Base-by-base conservation (phyloP, 2,888 invertebrate genomes). In the Ashinkailepas kermadecensis region DNA sequence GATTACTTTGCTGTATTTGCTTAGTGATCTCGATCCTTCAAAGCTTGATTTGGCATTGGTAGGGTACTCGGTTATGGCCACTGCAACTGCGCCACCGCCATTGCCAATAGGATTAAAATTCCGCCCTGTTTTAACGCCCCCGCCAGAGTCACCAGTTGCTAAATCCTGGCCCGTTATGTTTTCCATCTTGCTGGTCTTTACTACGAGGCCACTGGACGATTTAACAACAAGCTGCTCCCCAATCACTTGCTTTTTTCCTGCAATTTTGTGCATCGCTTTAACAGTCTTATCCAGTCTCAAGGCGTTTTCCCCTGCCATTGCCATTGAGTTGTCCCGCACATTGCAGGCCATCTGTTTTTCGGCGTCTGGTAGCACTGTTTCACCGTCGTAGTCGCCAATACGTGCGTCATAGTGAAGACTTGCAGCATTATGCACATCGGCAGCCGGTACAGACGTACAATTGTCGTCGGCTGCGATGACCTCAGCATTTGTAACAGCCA, bases 261-360 rank as follows among this genome's bases (percentile, higher is more conserved):
- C 64, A 18, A 23, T 67, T 8, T 10, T 39, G 54, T 78, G n/a
- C 18, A 82, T 79, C 8, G 39, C 57, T n/a, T 11, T 18, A 10
- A 56, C 65, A 56, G 78, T 80, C 7, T 57, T 25, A 23, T 78
- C 78, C 1, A 82, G 21, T 56, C 15, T 67, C 13, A 67, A 18
- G 6, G 80, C 13, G n/a, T 62, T 59, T 57, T 65, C 67, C 11
- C 8, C 81, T 9, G 80, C 23, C 18, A n/a, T 18, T 0, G 10
- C n/a, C 54, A 79, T 78, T 9, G 79, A 67, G 2, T 62, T 21
- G 21, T 79, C 80, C 0, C 79, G 56, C n/a, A 82, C 67, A 21
- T 82, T 82, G 54, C 82, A 81, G 1, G 81, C 81, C 64, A 64
- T 62, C 58, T 82, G 82, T n/a, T 74, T 57, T 13, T 82, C 78